Evolutionary conservation across 2,888 invertebrate genomes (phyloP), one percentile per base, ranked within the genome.

Genomic region (Xestobium rufovillosum): DNA sequence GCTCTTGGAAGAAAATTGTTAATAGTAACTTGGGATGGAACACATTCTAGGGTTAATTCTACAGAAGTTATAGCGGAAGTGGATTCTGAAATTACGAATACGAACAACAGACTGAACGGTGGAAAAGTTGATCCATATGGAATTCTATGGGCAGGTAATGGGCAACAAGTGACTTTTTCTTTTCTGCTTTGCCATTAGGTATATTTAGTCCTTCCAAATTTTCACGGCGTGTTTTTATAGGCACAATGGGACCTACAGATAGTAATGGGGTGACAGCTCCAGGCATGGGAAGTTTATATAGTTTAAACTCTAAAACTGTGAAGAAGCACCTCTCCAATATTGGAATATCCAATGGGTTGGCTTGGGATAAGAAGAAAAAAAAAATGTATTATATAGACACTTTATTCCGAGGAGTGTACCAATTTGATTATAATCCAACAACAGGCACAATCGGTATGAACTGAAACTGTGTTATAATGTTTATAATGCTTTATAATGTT

Each of bases 101-200:
- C 57, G 2, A 63, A 52, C 3, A 82, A 81, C 57, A 71, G 83
- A 53, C 72, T 86, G 54, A 88, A 88, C 50, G 87, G 88, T 55
- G 87, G 78, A 25, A 88, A 88, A 64, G 80, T 81, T 26, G 87
- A 87, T 57, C 75, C 79, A 6, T 61, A 65, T 3, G 87, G 87
- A 9, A 68, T 83, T 37, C 68, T 88, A 30, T 86, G 81, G 71
- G 51, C 51, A 29, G 49, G 49, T n/a, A n/a, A n/a, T n/a, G n/a
- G n/a, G n/a, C n/a, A n/a, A n/a, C n/a, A n/a, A n/a, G n/a, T n/a
- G n/a, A n/a, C n/a, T n/a, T n/a, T n/a, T n/a, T n/a, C n/a, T n/a
- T n/a, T n/a, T n/a, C n/a, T n/a, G n/a, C n/a, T n/a, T n/a, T n/a
- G n/a, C n/a, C n/a, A n/a, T n/a, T n/a, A n/a, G n/a, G n/a, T n/a